Evolutionary conservation across 2,113 vertebrate genomes (phyloP).

Genomic region (Cyanistes caeruleus): DNA sequence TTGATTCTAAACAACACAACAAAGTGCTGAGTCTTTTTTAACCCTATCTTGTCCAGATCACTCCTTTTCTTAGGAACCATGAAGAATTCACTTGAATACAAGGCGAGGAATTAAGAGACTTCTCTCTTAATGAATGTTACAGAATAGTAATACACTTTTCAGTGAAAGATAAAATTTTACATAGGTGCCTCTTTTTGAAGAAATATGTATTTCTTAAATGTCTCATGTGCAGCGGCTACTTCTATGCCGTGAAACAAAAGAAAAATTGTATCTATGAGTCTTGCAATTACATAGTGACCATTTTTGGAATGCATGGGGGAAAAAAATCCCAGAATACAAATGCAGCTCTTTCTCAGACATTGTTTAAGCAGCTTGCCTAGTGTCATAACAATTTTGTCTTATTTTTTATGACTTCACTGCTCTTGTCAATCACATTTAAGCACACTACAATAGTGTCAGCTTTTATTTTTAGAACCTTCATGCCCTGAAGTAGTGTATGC

Average conservation of each 20-base stretch:
- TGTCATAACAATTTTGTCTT: not conserved
- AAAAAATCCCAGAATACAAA: not conserved
- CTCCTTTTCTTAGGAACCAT: not conserved
- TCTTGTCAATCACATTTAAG: slow-evolving; percentile 40
- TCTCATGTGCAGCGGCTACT: not conserved
- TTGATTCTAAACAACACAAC: not conserved
- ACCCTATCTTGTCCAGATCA: not conserved
- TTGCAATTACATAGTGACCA: not conserved
- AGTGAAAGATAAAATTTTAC: not conserved
- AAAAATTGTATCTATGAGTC: not conserved
- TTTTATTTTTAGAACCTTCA: slow-evolving; percentile 37
- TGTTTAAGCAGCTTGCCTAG: not conserved
- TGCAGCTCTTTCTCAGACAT: not conserved
- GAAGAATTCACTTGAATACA: not conserved
- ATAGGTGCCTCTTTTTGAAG: not conserved
- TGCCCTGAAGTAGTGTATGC: not conserved
- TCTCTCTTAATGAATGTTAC: not conserved
- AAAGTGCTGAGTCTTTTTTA: not conserved
- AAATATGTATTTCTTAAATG: not conserved
- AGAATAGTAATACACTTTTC: not conserved
- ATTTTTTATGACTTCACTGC: not conserved
- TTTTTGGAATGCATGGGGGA: not conserved
- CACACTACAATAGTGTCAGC: not conserved
- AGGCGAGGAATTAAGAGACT: not conserved
- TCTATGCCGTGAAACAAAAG: not conserved